Base-by-base conservation (phyloP, 1,140 invertebrate species). In the Drosophila equinoxialis region DNA sequence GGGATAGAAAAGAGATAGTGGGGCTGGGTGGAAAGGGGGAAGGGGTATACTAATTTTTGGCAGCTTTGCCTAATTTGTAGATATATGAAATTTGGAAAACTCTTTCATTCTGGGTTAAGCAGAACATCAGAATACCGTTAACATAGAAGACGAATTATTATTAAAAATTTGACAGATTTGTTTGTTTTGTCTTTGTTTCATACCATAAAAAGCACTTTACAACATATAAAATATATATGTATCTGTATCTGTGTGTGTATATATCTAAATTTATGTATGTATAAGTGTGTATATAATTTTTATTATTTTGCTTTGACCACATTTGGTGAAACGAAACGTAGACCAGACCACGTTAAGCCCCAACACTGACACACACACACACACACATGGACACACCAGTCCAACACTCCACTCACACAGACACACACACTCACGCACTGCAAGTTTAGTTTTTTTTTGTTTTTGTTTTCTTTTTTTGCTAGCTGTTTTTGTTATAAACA, bases 171-270 rank as follows among this genome's bases (percentile, higher is more conserved):
- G 66, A 79, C 71, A 76, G 65, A 73, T 62, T 79, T 67, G 55
- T 65, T 63, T 58, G 55, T 75, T 73, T 61, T 26, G 2, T 26
- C 23, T 61, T 30, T 30, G 30, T 30, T 30, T 30, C 30, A 78
- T 81, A 65, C 85, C 84, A 81, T 87, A 89, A 87, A 87, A 84
- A 87, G 84, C 84, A 83, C 83, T 86, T 86, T 82, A 67, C 59
- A 86, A 69, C 23, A 67, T 57, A 65, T 55, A 76, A 69, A 42
- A 62, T 51, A 5, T 51, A 51, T 1, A 51, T 68, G 39, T 65
- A 17, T 17, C 62, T 65, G 39, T 66, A 14, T 14, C 2, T 55
- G 42, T 55, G 20, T 54, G 42, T 60, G 59, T 59, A 20, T 51
- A 10, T 66, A 41, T 59, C 42, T 68, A 58, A 68, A 55, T 37